Conservation (phyloP, 2,797 vertebrate species). For the Sebastes itinus region DNA sequence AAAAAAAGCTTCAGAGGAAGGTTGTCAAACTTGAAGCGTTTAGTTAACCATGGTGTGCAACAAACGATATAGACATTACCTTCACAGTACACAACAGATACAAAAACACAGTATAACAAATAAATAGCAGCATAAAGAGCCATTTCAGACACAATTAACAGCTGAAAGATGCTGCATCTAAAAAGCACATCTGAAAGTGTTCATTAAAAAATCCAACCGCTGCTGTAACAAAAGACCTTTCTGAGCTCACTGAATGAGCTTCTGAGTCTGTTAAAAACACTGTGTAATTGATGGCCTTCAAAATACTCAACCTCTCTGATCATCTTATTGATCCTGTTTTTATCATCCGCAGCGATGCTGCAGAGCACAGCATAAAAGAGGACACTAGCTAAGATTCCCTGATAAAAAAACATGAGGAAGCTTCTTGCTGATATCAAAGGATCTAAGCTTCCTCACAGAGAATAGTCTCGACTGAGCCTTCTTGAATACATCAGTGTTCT, state of each 20-base stretch:
- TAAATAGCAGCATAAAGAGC: not conserved
- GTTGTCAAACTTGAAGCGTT: not conserved
- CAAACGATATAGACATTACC: not conserved
- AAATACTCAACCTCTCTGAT: not conserved
- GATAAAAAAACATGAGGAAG: not conserved
- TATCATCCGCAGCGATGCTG: too few species aligned
- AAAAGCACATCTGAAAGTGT: not conserved
- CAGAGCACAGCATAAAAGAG: not conserved
- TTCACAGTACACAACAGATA: not conserved
- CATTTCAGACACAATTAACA: too few species aligned
- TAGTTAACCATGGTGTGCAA: not conserved
- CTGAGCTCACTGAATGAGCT: not conserved
- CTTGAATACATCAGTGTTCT: not conserved
- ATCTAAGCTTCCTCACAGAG: not conserved
- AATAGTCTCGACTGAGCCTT: not conserved
- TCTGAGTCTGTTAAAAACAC: not conserved
- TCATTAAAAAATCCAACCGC: not conserved
- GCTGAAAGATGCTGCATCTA: not conserved
- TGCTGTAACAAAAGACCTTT: not conserved
- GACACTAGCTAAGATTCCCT: not conserved
- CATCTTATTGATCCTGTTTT: not conserved
- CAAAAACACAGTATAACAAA: not conserved
- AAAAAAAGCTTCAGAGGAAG: not conserved
- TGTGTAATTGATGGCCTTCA: not conserved
- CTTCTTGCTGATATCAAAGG: not conserved